Evolutionary conservation across 1,140 invertebrate species (phyloP).

Genomic region (Megalonaias nervosa): DNA sequence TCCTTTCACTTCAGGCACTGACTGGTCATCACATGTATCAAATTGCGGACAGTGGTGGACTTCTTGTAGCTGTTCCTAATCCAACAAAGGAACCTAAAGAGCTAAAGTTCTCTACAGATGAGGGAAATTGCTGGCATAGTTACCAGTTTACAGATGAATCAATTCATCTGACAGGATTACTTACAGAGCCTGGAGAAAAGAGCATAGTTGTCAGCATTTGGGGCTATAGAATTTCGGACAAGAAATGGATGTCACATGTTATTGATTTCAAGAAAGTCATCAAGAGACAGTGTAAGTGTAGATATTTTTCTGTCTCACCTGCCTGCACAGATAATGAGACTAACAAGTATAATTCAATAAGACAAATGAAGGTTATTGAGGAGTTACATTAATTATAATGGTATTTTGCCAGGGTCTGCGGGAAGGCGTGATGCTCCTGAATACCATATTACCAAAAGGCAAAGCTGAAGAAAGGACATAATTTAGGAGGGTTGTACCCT

Average conservation of each 20-base stretch:
- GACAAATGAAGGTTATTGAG: too few relatives aligned
- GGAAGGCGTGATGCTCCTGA: too few relatives aligned
- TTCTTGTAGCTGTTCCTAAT: constrained; percentile 71
- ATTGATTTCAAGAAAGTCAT: constrained; percentile 65
- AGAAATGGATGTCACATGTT: constrained; percentile 62
- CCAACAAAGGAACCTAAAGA: constrained; percentile 87
- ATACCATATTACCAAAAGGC: too few relatives aligned
- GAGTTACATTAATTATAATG: too few relatives aligned
- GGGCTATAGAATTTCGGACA: constrained; percentile 74
- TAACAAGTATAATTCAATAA: too few relatives aligned
- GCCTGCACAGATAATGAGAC: too few relatives aligned
- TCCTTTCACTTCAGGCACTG: constrained; percentile 53
- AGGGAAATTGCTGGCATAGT: constrained; percentile 68
- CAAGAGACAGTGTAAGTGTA: constrained; percentile 56
- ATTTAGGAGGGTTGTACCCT: too few relatives aligned
- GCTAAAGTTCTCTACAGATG: constrained; percentile 68
- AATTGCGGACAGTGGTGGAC: constrained; percentile 69
- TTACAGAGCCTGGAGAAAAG: constrained; percentile 68
- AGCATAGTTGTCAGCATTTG: constrained; percentile 83
- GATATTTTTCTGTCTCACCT: neutral
- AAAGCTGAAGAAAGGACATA: too few relatives aligned
- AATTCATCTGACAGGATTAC: constrained; percentile 90
- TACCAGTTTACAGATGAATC: constrained; percentile 74
- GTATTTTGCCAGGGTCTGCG: too few relatives aligned
- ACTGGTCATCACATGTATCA: constrained; percentile 68